Evolutionary conservation across 2,888 invertebrate genomes (phyloP).

Genomic region (Ditylenchus weischeri): DNA sequence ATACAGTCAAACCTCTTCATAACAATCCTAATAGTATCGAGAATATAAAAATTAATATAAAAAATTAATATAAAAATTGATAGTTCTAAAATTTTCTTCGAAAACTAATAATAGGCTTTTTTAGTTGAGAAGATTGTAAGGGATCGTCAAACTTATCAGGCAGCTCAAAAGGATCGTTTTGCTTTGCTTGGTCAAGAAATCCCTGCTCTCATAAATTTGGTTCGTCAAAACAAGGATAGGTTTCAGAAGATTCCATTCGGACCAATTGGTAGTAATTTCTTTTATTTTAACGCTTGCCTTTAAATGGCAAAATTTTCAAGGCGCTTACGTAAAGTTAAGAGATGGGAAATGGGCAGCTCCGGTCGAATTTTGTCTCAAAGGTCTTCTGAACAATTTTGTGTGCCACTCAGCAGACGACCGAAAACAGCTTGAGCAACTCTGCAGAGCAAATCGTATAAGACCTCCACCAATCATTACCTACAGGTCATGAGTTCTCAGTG

Average conservation of each 20-base stretch:
- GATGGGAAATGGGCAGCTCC: conserved; percentile 42
- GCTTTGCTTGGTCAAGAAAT: conserved; percentile 40
- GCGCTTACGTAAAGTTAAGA: conserved; percentile 38
- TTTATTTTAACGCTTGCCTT: not conserved
- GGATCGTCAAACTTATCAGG: conserved; percentile 5
- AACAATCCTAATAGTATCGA: too few species aligned
- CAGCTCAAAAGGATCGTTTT: conserved; percentile 21
- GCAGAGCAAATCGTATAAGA: conserved; percentile 10
- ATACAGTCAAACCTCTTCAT: not conserved
- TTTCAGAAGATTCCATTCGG: conserved; percentile 45
- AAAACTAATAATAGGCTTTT: too few species aligned
- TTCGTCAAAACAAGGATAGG: conserved; percentile 25
- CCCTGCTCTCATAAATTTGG: conserved; percentile 31
- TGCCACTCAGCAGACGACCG: conserved; percentile 28
- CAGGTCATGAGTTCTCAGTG: too few species aligned
- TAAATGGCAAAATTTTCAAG: conserved; percentile 24
- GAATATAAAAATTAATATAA: too few species aligned
- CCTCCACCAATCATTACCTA: conserved; percentile 11
- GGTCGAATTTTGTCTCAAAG: conserved; percentile 39
- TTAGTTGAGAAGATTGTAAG: conserved; percentile 10
- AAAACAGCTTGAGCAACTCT: conserved; percentile 26
- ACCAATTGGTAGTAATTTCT: conserved; percentile 40
- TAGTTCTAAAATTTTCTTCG: too few species aligned
- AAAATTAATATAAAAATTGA: too few species aligned
- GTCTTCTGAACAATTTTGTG: conserved; percentile 21